Conservation (phyloP, 64 coral and sea anemone genomes). For the Orbicella faveolata region DNA sequence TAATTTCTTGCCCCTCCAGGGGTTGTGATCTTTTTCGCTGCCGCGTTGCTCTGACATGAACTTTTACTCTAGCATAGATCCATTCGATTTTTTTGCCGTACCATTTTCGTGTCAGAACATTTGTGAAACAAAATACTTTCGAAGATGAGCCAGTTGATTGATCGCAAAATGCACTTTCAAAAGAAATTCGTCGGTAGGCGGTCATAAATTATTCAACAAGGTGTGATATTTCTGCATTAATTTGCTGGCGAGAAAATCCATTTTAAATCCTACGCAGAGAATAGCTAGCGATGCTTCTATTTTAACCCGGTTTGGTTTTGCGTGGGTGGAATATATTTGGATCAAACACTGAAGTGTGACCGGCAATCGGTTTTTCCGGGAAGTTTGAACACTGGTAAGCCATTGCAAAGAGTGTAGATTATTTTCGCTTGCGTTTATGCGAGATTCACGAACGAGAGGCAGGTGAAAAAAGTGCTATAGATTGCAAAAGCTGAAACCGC, state of each 20-base stretch:
- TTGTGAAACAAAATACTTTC: conserved; percentile 47
- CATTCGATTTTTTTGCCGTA: background rate
- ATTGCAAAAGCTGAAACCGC: conserved; percentile 52
- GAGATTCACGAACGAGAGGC: background rate
- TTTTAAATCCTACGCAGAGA: conserved; percentile 31
- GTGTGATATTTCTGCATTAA: conserved; percentile 40
- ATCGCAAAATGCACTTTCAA: conserved; percentile 37
- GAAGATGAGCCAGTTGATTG: conserved; percentile 33
- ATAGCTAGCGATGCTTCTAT: conserved; percentile 15
- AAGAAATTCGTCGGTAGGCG: conserved; percentile 38
- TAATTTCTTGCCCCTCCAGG: conserved; percentile 14
- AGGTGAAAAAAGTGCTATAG: conserved; percentile 42
- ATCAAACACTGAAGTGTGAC: background rate
- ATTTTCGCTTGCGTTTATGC: conserved; percentile 30
- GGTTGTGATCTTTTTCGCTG: background rate
- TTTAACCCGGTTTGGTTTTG: conserved; percentile 26
- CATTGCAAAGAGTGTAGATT: conserved; percentile 14
- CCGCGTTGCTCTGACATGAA: background rate
- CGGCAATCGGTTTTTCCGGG: conserved; percentile 27
- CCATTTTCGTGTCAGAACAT: background rate
- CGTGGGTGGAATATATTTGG: conserved; percentile 40
- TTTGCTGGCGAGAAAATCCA: conserved; percentile 16
- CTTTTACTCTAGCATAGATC: background rate
- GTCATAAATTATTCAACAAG: conserved; percentile 32
- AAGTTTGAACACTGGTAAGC: conserved; percentile 42